Evolutionary conservation across 2,888 invertebrate species (phyloP), one percentile per base, ranked within the genome.

Genomic region (Synanthedon vespiformis): DNA sequence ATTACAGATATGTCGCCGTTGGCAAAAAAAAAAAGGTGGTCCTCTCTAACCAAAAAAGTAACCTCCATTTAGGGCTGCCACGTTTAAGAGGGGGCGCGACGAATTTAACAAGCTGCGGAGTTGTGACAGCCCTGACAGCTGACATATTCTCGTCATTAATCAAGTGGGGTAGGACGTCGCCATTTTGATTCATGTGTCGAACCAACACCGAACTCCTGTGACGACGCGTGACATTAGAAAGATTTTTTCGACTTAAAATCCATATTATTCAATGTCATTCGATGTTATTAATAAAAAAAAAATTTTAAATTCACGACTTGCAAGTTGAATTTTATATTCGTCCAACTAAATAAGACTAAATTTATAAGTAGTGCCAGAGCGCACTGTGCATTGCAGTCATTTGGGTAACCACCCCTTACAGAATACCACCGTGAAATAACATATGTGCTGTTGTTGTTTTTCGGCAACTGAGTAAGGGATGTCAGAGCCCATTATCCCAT

Each of bases 61-160:
- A 70, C 69, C 74, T 76, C 74, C 73, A 77, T 80, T 78, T 78
- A 74, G 73, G 75, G 77, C 68, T 72, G 72, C 67, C 60, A 75
- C 72, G 71, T 73, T 72, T 72, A 61, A 63, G 68, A 64, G 70
- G 72, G 77, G 77, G 72, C 72, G 73, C 68, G 77, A 81, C 77
- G 80, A 72, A 82, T 81, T 74, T 80, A 79, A 82, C 84, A 80
- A 83, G 82, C 77, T 73, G 70, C 72, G 65, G 70, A 78, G 82
- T 84, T 85, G 86, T 85, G 85, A 84, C 84, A 82, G 76, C 71
- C 76, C 69, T 70, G 85, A 83, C 85, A 79, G 80, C 73, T 83
- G 86, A 86, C 81, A 82, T 82, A 87, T 85, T 75, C 77, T 68
- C 66, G 71, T 75, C 83, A 82, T 86, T 85, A 81, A 84, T 86